These are phyloP conservation scores for Caenorhabditis elegans DNA, from an alignment of 1,140 invertebrate species.

Conservation along the genomic window DNA sequence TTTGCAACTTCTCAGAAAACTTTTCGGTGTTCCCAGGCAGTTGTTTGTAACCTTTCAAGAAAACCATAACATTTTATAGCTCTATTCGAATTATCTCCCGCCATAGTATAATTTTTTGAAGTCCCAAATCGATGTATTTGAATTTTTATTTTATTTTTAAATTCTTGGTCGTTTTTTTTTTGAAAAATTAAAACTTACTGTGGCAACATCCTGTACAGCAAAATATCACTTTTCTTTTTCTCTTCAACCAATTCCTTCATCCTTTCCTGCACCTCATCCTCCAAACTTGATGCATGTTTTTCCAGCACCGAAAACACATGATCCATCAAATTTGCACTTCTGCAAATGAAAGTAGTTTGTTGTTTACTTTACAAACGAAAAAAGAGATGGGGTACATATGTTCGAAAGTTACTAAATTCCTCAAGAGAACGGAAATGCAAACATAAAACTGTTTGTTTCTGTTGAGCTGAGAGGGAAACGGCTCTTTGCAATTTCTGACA, in stretches of 20 bases:
- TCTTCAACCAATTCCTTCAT: conserved; percentile 89
- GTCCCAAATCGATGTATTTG: too few species aligned
- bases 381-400: not conserved
- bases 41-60: too few species aligned
- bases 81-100: too few species aligned
- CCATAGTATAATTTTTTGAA: too few species aligned
- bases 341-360: conserved; percentile 37
- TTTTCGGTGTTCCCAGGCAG: too few species aligned
- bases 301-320: conserved; percentile 84
- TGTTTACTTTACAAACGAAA: not conserved
- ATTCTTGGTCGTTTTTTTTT: too few species aligned
- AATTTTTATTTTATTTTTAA: too few species aligned
- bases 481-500: too few species aligned
- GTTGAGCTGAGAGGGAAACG: not conserved
- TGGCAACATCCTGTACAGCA: conserved; percentile 86
- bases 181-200: conserved; percentile 74
- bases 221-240: conserved; percentile 89
- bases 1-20: too few species aligned
- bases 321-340: conserved; percentile 76
- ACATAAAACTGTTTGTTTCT: conserved; percentile 29
- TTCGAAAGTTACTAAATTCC: not conserved
- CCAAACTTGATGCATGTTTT: conserved; percentile 80
- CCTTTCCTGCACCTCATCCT: conserved; percentile 83
- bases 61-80: too few species aligned
- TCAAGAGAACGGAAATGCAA: not conserved